These are phyloP conservation scores for Brachyalestes nurse DNA, from an alignment of 2,797 vertebrate genomes.

Conservation along the genomic window DNA sequence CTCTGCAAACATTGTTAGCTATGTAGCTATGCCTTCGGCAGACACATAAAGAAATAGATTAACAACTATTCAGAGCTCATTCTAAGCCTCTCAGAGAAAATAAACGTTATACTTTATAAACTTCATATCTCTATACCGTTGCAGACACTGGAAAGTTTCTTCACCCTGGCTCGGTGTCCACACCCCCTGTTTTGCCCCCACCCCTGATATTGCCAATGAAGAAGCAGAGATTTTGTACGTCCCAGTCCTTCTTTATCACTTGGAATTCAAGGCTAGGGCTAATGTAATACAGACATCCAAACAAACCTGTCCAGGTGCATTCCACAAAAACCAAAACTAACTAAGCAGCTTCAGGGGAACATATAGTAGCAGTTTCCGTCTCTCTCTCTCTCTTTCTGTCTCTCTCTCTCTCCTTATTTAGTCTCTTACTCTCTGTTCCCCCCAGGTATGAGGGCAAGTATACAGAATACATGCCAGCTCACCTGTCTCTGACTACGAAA, in stretches of 20 bases:
- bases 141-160: too few species aligned
- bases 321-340: constrained; percentile 15
- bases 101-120: too few species aligned
- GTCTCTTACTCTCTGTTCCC: background rate
- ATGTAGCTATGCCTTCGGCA: background rate
- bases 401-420: background rate
- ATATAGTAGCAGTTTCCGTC: background rate
- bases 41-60: background rate
- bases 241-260: background rate
- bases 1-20: background rate
- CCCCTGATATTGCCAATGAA: too few species aligned
- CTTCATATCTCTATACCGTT: too few species aligned
- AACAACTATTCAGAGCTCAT: too few species aligned
- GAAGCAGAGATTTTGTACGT: too few species aligned
- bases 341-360: background rate
- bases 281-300: background rate
- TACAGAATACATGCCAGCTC: background rate
- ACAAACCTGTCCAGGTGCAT: constrained; percentile 37
- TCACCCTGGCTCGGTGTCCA: too few species aligned
- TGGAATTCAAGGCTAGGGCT: background rate
- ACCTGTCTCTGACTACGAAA: constrained; percentile 8
- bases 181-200: too few species aligned
- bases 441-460: background rate
- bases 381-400: background rate
- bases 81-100: too few species aligned